Evolutionary conservation across 2,113 vertebrate species (phyloP), one percentile per base, ranked within the genome.

Genomic region (Cynoglossus semilaevis): DNA sequence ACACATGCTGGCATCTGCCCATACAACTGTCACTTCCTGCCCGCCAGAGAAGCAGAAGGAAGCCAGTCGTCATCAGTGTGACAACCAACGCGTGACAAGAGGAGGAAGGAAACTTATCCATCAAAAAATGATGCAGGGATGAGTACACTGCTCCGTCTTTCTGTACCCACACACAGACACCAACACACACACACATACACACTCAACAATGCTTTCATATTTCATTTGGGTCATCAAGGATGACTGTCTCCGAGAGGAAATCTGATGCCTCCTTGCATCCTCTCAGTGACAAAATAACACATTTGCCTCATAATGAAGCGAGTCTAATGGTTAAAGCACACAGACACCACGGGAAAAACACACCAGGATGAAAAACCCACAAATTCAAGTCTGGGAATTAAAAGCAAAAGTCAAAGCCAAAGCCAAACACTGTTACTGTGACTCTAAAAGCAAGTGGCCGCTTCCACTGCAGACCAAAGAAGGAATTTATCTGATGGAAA

Each of bases 61-160:
- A 80, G 76, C 78, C 79, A 79, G 79, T 83, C 79, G 58, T 88
- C 85, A 85, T 82, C 62, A 18, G 64, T 9, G 58, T 74, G 84
- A 83, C 72, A 78, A 79, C 67, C 61, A 79, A 78, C 50, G 54
- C 53, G 49, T 80, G 76, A 78, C 78, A 40, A 69, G 55, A 69
- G 53, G 72, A 74, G 69, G 77, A 61, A 81, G 72, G 68, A 81
- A 82, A 79, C 58, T 17, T 76, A 83, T 88, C 81, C 77, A 83
- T 88, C 83, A 85, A 76, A 72, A 67, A 68, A 58, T 62, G 70
- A 81, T 56, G 60, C 66, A 76, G 63, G 70, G 74, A 73, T 81
- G 74, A 81, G 51, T 63, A 69, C 70, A 34, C 65, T 42, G 43
- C 47, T 40, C 66, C 63, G 8, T 61, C 42, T 58, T 9, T 67